Evolutionary conservation across 2,113 vertebrate species (phyloP), one percentile per base, ranked within the genome.

Genomic region (Micronycteris hirsuta): DNA sequence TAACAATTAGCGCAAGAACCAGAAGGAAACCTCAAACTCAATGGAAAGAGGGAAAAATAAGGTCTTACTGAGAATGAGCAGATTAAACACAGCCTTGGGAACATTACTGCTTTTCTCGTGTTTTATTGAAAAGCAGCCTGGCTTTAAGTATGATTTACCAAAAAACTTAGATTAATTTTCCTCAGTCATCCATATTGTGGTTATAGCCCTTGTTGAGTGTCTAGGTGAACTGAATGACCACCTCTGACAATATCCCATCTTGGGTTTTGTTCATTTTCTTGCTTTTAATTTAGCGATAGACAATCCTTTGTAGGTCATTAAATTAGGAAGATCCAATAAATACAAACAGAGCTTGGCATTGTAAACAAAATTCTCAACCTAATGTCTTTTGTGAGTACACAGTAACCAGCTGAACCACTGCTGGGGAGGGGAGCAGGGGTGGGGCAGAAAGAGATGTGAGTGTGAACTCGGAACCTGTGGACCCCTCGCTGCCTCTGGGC

Each of bases 1-100:
- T 98, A 98, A 98, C 94, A 98, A 99, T 99, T 98, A 98, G 98
- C 98, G 97, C 97, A 98, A 97, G 97, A 93, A 93, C 97, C 97
- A 97, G 97, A 97, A 98, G 96, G 94, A 98, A 97, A 91, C 41
- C 73, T 88, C 91, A 76, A 96, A 86, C 86, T 93, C 74, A 82
- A 92, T 33, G 26, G 67, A 71, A 91, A 93, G 36, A 28, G 47
- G 28, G 28, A 7, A 24, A 74, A 82, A 86, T 73, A 84, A 47
- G 61, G 65, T 86, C 85, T 93, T 58, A 83, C 47, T 73, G 63
- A 95, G 87, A 83, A 84, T 26, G 43, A 49, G 82, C 2, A 85
- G 82, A 96, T 94, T 92, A 76, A 88, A 76, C 47, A 63, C 33
- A 90, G 65, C 71, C 47, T 63, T 56, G 76, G 71, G 26, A 78